Evolutionary conservation across 2,888 invertebrate species (phyloP).

Genomic region (Nomada fucata): DNA sequence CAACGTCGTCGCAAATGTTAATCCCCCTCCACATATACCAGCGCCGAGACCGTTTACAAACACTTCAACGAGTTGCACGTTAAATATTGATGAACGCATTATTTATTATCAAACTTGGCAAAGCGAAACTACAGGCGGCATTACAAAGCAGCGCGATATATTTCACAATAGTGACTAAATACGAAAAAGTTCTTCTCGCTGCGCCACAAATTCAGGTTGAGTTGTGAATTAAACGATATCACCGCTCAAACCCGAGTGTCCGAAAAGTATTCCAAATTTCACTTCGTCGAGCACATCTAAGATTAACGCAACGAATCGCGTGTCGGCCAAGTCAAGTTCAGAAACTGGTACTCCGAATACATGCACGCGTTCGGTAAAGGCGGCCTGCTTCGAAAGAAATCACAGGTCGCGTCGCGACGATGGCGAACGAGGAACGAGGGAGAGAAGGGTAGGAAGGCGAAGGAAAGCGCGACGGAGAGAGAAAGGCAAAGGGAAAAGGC

Average conservation of each 20-base stretch:
- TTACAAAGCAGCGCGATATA: neutral
- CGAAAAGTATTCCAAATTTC: too few relatives aligned
- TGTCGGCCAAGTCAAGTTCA: too few relatives aligned
- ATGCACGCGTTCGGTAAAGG: neutral
- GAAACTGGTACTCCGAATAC: neutral
- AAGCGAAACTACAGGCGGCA: neutral
- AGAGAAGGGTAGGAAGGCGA: slow-evolving; percentile 41
- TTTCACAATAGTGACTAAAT: neutral
- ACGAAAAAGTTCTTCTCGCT: too few relatives aligned
- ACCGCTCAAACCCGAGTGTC: too few relatives aligned
- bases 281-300: too few relatives aligned
- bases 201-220: too few relatives aligned
- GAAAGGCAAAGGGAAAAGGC: slow-evolving; percentile 55
- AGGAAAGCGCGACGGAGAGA: slow-evolving; percentile 29
- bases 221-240: too few relatives aligned
- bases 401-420: slow-evolving; percentile 44
- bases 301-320: too few relatives aligned
- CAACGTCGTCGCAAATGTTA: slow-evolving; percentile 24
- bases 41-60: slow-evolving; percentile 10
- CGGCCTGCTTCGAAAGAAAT: slow-evolving; percentile 32
- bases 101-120: neutral
- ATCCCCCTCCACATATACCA: slow-evolving; percentile 22
- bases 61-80: slow-evolving; percentile 13
- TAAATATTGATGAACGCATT: slow-evolving; percentile 20
- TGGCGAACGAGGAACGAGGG: slow-evolving; percentile 7